phyloP scores from a whole-genome alignment of 2,888 invertebrate genomes.

The Eurytoma adleriae region DNA sequence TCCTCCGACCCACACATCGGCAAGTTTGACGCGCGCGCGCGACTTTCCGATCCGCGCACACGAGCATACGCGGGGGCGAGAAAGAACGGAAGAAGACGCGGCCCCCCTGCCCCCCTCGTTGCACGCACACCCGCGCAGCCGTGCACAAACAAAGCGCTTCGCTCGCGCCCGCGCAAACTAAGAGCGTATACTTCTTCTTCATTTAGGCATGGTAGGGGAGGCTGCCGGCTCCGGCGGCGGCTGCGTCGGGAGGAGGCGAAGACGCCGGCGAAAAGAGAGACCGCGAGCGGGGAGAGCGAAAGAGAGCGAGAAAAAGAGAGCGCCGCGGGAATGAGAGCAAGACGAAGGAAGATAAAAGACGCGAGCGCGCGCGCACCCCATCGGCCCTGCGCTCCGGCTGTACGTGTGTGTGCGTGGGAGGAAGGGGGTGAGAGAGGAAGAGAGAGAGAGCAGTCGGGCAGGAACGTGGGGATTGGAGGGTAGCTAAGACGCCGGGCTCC shows the following conservation, averaged over 20 bases:
- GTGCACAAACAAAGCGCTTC: constrained; percentile 58
- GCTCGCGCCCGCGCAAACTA: constrained; percentile 61
- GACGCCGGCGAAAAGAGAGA: constrained; percentile 49
- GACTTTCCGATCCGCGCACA: constrained; percentile 59
- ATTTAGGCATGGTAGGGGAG: constrained; percentile 60
- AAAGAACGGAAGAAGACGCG: constrained; percentile 8
- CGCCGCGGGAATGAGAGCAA: constrained; percentile 57
- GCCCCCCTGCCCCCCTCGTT: constrained; percentile 16
- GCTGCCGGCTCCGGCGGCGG: constrained; percentile 33
- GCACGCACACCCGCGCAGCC: constrained; percentile 3
- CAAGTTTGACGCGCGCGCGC: not conserved
- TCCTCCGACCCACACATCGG: not conserved
- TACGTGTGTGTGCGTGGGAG: constrained; percentile 44
- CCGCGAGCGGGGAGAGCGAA: constrained; percentile 22
- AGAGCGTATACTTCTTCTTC: constrained; percentile 65
- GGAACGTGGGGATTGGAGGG: constrained; percentile 52
- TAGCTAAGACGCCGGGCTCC: constrained; percentile 75
- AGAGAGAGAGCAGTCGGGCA: constrained; percentile 65
- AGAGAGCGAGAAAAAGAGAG: constrained; percentile 53
- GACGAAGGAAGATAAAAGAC: constrained; percentile 60
- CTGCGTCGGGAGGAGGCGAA: constrained; percentile 25
- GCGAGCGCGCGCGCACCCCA: constrained; percentile 28
- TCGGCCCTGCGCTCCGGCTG: constrained; percentile 18
- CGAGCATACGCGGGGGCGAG: constrained; percentile 59
- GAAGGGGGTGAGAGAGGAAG: constrained; percentile 61